A percentile compares a stretch with the other conserved stretches of the same genome.
phyloP scores from a whole-genome alignment of 2,888 invertebrate genomes.

The Xanthia icteritia region DNA sequence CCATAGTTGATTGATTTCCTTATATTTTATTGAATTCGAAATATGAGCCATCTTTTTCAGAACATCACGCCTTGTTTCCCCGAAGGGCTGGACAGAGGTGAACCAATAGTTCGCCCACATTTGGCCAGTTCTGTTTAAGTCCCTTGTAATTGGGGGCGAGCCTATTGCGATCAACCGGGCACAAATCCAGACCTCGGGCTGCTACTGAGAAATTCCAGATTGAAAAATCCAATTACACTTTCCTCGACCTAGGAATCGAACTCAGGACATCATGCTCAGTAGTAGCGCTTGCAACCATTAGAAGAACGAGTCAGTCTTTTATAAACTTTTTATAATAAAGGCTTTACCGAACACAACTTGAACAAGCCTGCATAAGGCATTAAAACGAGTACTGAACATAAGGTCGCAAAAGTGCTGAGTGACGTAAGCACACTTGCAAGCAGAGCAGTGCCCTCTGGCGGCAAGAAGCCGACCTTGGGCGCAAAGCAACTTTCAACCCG shows the following conservation, averaged over 20 bases:
- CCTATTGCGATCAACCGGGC: too few relatives aligned
- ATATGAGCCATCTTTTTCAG: neutral
- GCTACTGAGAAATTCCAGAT: too few relatives aligned
- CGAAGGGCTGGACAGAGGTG: too few relatives aligned
- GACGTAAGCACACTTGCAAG: conserved; percentile 75
- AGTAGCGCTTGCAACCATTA: too few relatives aligned
- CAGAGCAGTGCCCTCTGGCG: conserved; percentile 79
- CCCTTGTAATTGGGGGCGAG: too few relatives aligned
- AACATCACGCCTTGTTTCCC: neutral
- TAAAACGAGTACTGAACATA: conserved; percentile 47
- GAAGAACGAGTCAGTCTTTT: too few relatives aligned
- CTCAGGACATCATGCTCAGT: too few relatives aligned
- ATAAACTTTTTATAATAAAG: neutral
- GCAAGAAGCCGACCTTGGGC: conserved; percentile 78
- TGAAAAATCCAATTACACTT: too few relatives aligned
- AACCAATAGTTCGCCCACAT: too few relatives aligned
- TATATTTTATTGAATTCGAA: conserved; percentile 22
- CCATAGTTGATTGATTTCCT: conserved; percentile 34
- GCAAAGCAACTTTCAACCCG: conserved; percentile 87
- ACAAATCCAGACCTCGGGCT: too few relatives aligned
- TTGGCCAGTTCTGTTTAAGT: too few relatives aligned
- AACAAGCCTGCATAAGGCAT: conserved; percentile 45
- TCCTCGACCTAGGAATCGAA: too few relatives aligned
- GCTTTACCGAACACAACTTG: conserved; percentile 21
- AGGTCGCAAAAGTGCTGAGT: conserved; percentile 63